Conservation (phyloP, 2,888 invertebrate genomes). For the Mystacides longicornis region DNA sequence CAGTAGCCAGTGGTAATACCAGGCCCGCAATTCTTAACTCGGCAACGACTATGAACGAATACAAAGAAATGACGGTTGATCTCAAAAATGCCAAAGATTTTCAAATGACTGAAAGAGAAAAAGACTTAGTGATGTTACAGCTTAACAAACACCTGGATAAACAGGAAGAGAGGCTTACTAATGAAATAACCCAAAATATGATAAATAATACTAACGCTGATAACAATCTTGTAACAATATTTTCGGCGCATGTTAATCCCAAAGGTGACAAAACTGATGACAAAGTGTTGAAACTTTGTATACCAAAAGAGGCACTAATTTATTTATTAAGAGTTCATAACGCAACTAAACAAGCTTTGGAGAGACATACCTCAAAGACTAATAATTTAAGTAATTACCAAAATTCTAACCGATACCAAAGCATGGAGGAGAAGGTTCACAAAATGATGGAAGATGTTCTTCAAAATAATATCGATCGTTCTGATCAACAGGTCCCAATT, state of each 20-base stretch:
- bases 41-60: not conserved
- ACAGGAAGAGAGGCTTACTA: not conserved
- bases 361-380: conserved; percentile 6
- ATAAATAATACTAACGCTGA: conserved; percentile 4
- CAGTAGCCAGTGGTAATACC: not conserved
- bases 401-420: conserved; percentile 6
- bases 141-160: conserved; percentile 1
- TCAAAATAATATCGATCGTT: conserved; percentile 15
- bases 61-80: not conserved
- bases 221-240: conserved; percentile 19
- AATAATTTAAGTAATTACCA: not conserved
- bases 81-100: conserved; percentile 1
- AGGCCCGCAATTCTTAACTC: not conserved
- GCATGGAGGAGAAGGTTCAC: not conserved
- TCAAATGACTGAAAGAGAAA: conserved; percentile 1
- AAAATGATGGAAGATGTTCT: conserved; percentile 21
- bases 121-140: not conserved
- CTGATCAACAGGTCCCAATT: conserved; percentile 22
- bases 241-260: conserved; percentile 24
- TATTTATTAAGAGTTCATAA: conserved; percentile 21
- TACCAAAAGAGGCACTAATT: conserved; percentile 21
- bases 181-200: not conserved
- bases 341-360: conserved; percentile 17
- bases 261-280: conserved; percentile 18
- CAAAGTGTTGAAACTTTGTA: conserved; percentile 22